Conservation (phyloP, 2,113 vertebrate genomes). For the Tragulus kanchil region DNA sequence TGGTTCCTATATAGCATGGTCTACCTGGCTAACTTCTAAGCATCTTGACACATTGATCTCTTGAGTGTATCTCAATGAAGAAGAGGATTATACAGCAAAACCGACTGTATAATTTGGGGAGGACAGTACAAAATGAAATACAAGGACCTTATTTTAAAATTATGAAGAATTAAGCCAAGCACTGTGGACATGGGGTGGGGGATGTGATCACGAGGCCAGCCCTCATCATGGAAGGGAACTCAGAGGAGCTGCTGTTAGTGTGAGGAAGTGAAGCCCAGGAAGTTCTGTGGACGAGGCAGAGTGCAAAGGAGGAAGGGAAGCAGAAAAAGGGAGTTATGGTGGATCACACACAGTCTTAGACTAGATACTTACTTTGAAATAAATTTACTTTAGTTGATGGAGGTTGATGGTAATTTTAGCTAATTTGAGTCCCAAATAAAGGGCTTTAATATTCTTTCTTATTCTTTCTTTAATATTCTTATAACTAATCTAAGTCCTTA, state of each 20-base stretch:
- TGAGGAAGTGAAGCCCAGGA: neutral
- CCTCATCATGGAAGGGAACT: neutral
- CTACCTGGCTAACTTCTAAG: neutral
- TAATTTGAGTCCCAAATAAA: neutral
- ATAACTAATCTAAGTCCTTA: slow-evolving; percentile 40
- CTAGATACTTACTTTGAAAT: neutral
- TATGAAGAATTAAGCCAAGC: neutral
- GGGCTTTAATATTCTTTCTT: neutral
- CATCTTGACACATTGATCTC: neutral
- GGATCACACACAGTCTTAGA: neutral
- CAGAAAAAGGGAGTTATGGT: neutral
- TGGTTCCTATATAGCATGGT: neutral
- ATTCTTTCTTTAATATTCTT: neutral
- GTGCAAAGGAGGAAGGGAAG: neutral
- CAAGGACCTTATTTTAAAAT: neutral
- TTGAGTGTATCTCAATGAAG: neutral
- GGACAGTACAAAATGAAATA: neutral
- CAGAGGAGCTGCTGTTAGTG: neutral
- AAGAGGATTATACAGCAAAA: neutral
- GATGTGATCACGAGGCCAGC: neutral
- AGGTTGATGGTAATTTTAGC: neutral
- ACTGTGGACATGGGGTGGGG: neutral
- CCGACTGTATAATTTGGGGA: no score
- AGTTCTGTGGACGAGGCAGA: neutral
- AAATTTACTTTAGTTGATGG: slow-evolving; percentile 18